Evolutionary conservation across 2,797 vertebrate species (phyloP).

Genomic region (Cichlasoma orientale): DNA sequence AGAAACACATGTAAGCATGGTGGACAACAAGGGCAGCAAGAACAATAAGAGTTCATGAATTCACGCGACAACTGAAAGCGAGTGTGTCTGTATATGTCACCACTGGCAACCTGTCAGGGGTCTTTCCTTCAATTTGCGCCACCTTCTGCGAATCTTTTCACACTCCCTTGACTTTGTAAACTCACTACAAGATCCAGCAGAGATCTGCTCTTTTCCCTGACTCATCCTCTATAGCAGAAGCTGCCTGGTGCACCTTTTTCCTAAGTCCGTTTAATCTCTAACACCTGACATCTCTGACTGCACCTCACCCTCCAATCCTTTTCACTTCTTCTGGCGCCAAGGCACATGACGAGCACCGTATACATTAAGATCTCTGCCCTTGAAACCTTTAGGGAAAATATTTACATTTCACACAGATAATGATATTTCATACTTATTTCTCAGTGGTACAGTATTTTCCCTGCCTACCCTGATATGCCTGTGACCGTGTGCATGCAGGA

Average conservation of each 20-base stretch:
- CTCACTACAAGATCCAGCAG: neutral
- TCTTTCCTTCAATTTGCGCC: neutral
- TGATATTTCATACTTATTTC: neutral
- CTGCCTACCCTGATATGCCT: neutral
- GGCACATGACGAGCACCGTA: neutral
- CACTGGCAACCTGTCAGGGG: neutral
- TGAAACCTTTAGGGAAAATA: neutral
- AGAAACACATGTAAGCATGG: neutral
- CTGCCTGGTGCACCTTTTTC: neutral
- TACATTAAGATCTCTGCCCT: neutral
- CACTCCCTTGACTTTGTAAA: neutral
- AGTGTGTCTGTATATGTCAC: neutral
- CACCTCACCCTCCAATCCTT: neutral
- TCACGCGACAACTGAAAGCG: neutral
- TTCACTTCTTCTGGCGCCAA: neutral
- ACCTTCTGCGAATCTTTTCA: neutral
- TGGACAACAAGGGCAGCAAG: neutral
- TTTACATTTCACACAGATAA: neutral
- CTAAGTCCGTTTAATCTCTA: neutral
- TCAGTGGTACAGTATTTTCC: neutral
- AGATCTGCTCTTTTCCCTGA: neutral
- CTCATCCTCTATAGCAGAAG: neutral
- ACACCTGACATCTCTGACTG: neutral
- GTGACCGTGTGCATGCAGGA: neutral
- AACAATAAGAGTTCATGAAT: neutral